Base-by-base conservation (phyloP, 2,888 invertebrate species). In the Oligia strigilis region DNA sequence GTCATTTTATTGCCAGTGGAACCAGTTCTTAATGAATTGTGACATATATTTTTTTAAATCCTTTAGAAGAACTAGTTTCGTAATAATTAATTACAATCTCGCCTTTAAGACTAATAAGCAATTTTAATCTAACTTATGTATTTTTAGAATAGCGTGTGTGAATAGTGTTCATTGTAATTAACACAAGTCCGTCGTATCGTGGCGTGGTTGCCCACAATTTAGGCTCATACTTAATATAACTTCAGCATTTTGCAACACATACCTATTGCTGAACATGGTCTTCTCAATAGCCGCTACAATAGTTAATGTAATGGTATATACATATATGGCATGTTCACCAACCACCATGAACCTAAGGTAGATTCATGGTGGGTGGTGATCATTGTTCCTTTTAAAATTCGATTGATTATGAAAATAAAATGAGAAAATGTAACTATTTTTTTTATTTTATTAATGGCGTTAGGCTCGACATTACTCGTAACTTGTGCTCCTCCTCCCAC, bases 1-100 rank as follows among this genome's bases (percentile, higher is more conserved):
- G 46, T 78, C n/a, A 84, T 62, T 78, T 72, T 78, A 77, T 67
- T 55, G 17, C 19, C n/a, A 2, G 66, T 11, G 5, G 4, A 43
- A 64, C 23, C 23, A 66, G 19, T 19, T 29, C 0, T 23, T 40
- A 4, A 13, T 29, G 3, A 58, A 67, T 46, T 19, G 13, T 55
- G 29, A 4, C 43, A 4, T 46, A 36, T 46, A 3, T 36, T 36
- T 46, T 46, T 11, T 46, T 46, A 2, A 9, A 46, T 46, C 46
- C 46, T 46, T 46, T 46, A 46, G 11, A 46, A 46, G 46, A 46
- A 43, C 43, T 9, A 43, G 43, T 8, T 46, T 46, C 43, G 9
- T 43, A 46, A 46, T 46, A 46, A 46, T 46, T 46, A 46, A 46
- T 46, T 46, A 46, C 9, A 9, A 9, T 9, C 46, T 46, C 11